Conservation (phyloP, 2,113 vertebrate genomes). For the Paramisgurnus dabryanus region DNA sequence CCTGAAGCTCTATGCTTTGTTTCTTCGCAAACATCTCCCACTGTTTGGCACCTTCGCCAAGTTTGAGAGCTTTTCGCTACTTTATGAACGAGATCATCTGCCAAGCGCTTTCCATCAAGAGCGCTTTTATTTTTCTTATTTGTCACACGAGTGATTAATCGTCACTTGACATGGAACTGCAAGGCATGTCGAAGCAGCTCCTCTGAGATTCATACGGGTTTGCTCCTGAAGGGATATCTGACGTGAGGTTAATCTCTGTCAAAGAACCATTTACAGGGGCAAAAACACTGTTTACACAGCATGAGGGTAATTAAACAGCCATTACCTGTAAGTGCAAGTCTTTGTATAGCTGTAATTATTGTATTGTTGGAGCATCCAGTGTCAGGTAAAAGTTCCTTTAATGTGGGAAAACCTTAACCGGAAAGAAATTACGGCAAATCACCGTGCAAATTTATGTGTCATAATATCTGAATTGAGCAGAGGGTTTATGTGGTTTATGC, state of each 20-base stretch:
- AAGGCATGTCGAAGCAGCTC: slow-evolving; percentile 50
- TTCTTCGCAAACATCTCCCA: neutral
- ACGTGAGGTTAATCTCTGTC: slow-evolving; percentile 43
- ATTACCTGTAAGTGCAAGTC: slow-evolving; percentile 16
- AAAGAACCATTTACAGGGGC: slow-evolving; percentile 31
- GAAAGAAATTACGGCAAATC: neutral
- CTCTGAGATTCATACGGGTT: slow-evolving; percentile 44
- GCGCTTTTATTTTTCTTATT: slow-evolving; percentile 50
- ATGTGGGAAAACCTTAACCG: neutral
- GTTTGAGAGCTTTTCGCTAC: neutral
- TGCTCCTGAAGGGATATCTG: slow-evolving; percentile 29
- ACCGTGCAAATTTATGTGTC: neutral
- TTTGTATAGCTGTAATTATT: slow-evolving; percentile 1
- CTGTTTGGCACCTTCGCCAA: neutral
- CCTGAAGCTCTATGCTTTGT: neutral
- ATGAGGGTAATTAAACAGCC: slow-evolving; percentile 25
- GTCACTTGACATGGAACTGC: slow-evolving; percentile 52
- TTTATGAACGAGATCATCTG: slow-evolving; percentile 34
- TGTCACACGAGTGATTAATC: slow-evolving; percentile 55
- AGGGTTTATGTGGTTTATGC: neutral
- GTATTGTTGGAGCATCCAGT: neutral
- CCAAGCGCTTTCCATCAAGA: slow-evolving; percentile 37
- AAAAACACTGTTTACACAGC: slow-evolving; percentile 21
- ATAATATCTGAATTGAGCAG: neutral
- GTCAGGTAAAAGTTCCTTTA: neutral